Evolutionary conservation across 2,888 invertebrate species (phyloP).

Genomic region (Oithona nana): DNA sequence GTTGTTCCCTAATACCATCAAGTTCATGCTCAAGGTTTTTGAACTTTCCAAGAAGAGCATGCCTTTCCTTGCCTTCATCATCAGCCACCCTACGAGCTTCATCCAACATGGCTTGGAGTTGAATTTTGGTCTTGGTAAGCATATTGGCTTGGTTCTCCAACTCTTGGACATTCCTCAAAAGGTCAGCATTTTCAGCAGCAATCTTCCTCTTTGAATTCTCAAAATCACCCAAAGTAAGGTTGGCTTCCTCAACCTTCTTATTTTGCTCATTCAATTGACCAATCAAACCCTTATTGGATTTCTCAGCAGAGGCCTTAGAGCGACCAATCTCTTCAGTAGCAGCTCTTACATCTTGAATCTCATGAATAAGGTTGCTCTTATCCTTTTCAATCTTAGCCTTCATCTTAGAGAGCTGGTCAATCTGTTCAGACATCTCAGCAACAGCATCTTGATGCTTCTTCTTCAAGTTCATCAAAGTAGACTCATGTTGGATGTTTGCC

Average conservation of each 20-base stretch:
- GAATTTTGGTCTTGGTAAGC: conserved; percentile 28
- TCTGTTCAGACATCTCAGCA: conserved; percentile 98
- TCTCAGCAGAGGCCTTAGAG: conserved; percentile 91
- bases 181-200: conserved; percentile 89
- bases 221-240: conserved; percentile 89
- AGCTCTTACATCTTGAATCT: conserved; percentile 78
- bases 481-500: conserved; percentile 95
- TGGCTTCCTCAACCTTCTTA: conserved; percentile 87
- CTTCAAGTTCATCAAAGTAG: conserved; percentile 82
- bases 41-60: conserved; percentile 29
- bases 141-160: conserved; percentile 53
- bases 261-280: conserved; percentile 87
- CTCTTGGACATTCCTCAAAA: conserved; percentile 71
- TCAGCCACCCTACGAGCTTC: conserved; percentile 62
- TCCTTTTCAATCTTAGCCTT: conserved; percentile 94
- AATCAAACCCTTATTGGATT: conserved; percentile 92
- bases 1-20: conserved; percentile 74
- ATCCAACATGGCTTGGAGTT: conserved; percentile 54
- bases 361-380: conserved; percentile 66
- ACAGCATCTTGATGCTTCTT: conserved; percentile 99
- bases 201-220: conserved; percentile 93
- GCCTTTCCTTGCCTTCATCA: conserved; percentile 45
- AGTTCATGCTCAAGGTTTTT: conserved; percentile 36
- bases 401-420: conserved; percentile 97
- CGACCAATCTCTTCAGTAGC: conserved; percentile 82